Evolutionary conservation across 1,140 invertebrate species (phyloP), one percentile per base, ranked within the genome.

Genomic region (Colletes latitarsis): DNA sequence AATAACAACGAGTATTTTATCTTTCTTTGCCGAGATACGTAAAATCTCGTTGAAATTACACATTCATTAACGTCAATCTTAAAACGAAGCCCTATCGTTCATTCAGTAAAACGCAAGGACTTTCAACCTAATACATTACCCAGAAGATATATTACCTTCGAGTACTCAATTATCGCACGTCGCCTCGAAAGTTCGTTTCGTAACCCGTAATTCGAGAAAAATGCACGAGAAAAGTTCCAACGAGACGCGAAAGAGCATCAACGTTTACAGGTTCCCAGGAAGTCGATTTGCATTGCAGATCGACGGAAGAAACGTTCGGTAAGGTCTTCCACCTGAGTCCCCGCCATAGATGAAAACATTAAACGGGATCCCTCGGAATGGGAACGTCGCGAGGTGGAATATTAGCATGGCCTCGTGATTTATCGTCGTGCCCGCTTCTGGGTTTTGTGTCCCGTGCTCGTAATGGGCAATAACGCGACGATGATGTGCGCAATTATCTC

Each of bases 391-490:
- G 19, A 14, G 43, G 12, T 43, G 71, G 43, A 68, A 64, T 74
- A 60, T 85, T 78, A 77, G 64, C 41, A 55, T 30, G 30, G 62
- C 52, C 77, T 19, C 19, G 55, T 84, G 73, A 86, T 86, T 85
- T 86, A 85, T 86, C 57, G 68, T 21, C 43, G 46, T 57, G 68
- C 46, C 21, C 30, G 66, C 60, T 72, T 41, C 58, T 49, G 41
- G 46, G 71, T 76, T 86, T 82, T 66, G 69, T 49, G 78, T 14
- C 67, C 39, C 55, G 67, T 58, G 75, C 75, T 64, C 19, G 21
- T 85, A 86, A 86, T 86, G 71, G 84, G 46, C 81, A 86, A 80
- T 86, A 86, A 83, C 68, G 80, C 53, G 76, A 60, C 76, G 76
- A 86, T 86, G 75, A 86, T 83, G 81, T 63, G 68, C 58, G 84